A percentile compares a stretch with the other conserved stretches of the same genome.
These are phyloP conservation scores for Myioborus melanocephalus DNA, from an alignment of 2,797 vertebrate genomes.

Conservation along the genomic window DNA sequence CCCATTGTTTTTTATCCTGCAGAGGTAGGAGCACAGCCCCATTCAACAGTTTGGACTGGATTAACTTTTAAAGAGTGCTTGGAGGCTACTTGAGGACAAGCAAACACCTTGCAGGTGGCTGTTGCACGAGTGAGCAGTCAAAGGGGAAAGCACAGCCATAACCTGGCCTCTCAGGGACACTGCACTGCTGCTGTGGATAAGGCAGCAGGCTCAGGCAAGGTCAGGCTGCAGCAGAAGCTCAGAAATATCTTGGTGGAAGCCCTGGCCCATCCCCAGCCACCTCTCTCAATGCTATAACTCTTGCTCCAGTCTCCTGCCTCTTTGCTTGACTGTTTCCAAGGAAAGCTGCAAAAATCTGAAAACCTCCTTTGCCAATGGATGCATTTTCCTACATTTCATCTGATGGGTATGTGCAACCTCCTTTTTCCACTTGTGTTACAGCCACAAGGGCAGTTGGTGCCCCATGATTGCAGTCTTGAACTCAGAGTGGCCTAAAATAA, in stretches of 20 bases:
- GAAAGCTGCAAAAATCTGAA: neutral
- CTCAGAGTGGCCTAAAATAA: constrained; percentile 8
- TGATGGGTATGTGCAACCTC: neutral
- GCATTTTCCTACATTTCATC: neutral
- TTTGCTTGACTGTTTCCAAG: neutral
- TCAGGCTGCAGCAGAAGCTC: neutral
- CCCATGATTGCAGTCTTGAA: neutral
- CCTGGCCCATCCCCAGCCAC: neutral
- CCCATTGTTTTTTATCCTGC: neutral
- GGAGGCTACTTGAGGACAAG: neutral
- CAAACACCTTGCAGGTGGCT: neutral
- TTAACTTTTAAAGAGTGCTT: constrained; percentile 2
- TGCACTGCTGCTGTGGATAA: neutral
- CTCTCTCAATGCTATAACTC: neutral
- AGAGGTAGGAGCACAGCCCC: neutral
- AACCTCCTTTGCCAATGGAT: neutral
- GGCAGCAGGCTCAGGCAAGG: neutral
- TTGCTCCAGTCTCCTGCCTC: neutral
- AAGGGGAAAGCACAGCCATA: neutral
- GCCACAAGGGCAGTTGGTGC: neutral
- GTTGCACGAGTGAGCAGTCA: neutral
- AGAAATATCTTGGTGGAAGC: neutral
- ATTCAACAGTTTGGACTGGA: neutral
- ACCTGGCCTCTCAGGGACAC: neutral
- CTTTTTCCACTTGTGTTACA: neutral